Percentiles rank a stretch among this genome's conserved stretches.
phyloP scores from a whole-genome alignment of 2,888 invertebrate genomes.

The Oligia strigilis region DNA sequence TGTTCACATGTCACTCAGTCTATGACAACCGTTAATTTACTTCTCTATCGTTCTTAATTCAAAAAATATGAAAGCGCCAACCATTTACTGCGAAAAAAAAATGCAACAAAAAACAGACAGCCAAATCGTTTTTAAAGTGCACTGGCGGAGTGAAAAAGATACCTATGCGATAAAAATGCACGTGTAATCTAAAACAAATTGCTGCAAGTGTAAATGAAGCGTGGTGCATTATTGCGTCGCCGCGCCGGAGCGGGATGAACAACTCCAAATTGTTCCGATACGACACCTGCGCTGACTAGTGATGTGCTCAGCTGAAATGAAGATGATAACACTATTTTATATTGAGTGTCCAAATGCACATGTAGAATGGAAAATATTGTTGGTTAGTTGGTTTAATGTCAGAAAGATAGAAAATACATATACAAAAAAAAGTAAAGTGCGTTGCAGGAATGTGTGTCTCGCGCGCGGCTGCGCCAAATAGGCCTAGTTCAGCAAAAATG shows the following conservation, averaged over 20 bases:
- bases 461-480: neutral
- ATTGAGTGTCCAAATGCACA: neutral
- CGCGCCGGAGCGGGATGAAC: conserved; percentile 60
- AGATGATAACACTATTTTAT: conserved; percentile 10
- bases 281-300: conserved; percentile 77
- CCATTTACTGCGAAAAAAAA: conserved; percentile 15
- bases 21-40: neutral
- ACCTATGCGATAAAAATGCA: conserved; percentile 75
- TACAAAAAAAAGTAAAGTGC: no score
- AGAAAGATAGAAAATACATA: neutral
- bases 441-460: neutral
- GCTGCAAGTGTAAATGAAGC: conserved; percentile 83
- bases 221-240: conserved; percentile 73
- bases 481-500: neutral
- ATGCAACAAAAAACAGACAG: conserved; percentile 42
- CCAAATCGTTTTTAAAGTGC: conserved; percentile 75
- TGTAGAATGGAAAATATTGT: neutral
- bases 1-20: neutral
- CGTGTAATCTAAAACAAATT: conserved; percentile 82
- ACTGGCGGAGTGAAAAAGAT: conserved; percentile 72
- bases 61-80: conserved; percentile 32
- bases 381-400: neutral
- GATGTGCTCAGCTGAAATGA: conserved; percentile 31
- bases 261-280: conserved; percentile 80
- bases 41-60: conserved; percentile 6